These are phyloP conservation scores for Notolepis coatsorum DNA, from an alignment of 2,797 vertebrate species.

Conservation along the genomic window DNA sequence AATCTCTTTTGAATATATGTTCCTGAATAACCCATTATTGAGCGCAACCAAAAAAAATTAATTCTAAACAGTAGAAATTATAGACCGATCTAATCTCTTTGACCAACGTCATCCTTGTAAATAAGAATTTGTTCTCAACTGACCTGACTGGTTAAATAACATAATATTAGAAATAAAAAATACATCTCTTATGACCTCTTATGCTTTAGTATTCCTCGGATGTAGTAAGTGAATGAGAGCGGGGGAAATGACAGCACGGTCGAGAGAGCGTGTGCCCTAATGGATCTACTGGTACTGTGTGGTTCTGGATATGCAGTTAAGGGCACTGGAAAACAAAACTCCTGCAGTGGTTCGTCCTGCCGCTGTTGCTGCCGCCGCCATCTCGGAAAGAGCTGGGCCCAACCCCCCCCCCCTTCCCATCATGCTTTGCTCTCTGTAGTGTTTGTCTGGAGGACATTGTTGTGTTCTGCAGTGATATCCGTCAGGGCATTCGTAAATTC, in stretches of 20 bases:
- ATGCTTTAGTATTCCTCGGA: constrained; percentile 49
- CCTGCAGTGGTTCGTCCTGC: constrained; percentile 74
- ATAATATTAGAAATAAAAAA: constrained; percentile 75
- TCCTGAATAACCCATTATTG: constrained; percentile 63
- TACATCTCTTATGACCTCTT: constrained; percentile 71
- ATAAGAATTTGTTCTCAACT: constrained; percentile 42
- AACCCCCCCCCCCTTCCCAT: constrained; percentile 70
- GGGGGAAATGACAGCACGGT: constrained; percentile 78
- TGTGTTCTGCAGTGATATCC: constrained; percentile 89
- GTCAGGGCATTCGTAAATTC: constrained; percentile 84
- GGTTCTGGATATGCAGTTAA: constrained; percentile 85
- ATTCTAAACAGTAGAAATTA: constrained; percentile 59
- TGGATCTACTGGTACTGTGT: constrained; percentile 72
- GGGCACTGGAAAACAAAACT: constrained; percentile 91
- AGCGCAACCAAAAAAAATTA: constrained; percentile 43
- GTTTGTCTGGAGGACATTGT: constrained; percentile 91
- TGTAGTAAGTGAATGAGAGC: constrained; percentile 56
- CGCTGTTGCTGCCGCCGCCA: constrained; percentile 79
- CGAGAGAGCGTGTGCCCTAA: constrained; percentile 82
- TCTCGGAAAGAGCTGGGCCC: constrained; percentile 70
- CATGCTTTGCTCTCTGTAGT: constrained; percentile 92
- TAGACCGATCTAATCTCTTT: constrained; percentile 48
- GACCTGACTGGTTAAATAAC: constrained; percentile 65
- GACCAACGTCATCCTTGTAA: constrained; percentile 39
- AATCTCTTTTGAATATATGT: constrained; percentile 59